Percentiles rank a stretch among this genome's conserved stretches.
Evolutionary conservation across 2,888 invertebrate genomes (phyloP).

Genomic region (Creontiades dilutus): DNA sequence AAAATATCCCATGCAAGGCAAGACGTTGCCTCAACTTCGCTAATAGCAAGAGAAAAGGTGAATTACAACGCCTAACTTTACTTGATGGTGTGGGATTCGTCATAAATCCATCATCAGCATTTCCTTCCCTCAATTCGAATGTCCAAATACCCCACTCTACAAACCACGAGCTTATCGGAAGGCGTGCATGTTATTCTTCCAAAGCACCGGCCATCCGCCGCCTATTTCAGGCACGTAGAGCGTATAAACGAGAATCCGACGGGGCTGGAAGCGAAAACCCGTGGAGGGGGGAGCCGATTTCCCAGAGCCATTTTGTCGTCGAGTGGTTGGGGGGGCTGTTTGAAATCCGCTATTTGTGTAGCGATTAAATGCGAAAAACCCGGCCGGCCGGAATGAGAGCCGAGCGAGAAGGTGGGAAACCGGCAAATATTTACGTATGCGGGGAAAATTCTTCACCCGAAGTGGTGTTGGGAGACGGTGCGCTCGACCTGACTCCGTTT

Average conservation of each 20-base stretch:
- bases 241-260: background rate
- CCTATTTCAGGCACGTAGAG: too few relatives aligned
- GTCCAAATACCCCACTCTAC: too few relatives aligned
- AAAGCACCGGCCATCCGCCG: too few relatives aligned
- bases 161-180: too few relatives aligned
- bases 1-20: too few relatives aligned
- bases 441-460: constrained; percentile 24
- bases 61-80: too few relatives aligned
- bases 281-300: background rate
- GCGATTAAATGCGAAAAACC: constrained; percentile 36
- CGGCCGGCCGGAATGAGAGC: constrained; percentile 1
- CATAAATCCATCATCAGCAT: too few relatives aligned
- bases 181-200: too few relatives aligned
- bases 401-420: constrained; percentile 26
- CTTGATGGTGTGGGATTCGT: too few relatives aligned
- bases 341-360: constrained; percentile 16
- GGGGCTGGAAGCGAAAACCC: background rate
- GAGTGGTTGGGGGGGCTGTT: background rate
- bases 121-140: too few relatives aligned
- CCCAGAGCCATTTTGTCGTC: background rate
- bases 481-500: background rate
- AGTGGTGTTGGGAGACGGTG: background rate
- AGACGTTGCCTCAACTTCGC: too few relatives aligned
- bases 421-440: constrained; percentile 23
- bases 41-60: too few relatives aligned